These are phyloP conservation scores for Cydia fagiglandana DNA, from an alignment of 1,140 invertebrate species.

Conservation along the genomic window DNA sequence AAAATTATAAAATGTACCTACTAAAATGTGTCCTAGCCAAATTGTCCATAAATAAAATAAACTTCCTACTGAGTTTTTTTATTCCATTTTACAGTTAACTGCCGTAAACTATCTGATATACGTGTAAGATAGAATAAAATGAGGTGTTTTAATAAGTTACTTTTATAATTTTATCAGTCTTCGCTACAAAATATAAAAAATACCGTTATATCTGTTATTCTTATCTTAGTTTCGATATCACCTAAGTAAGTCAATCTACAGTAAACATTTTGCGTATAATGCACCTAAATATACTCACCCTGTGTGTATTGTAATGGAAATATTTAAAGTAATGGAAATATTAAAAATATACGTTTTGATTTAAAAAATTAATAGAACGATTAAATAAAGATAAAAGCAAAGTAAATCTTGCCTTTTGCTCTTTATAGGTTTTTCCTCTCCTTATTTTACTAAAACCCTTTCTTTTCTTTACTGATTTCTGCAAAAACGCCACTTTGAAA, in stretches of 20 bases:
- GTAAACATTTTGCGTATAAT: too few species aligned
- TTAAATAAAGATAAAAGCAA: background rate
- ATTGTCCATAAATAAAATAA: constrained; percentile 30
- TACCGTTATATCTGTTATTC: background rate
- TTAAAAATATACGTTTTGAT: background rate
- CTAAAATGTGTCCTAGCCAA: constrained; percentile 23
- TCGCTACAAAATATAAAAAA: too few species aligned
- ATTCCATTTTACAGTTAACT: background rate
- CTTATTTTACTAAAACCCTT: background rate
- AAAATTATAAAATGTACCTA: background rate
- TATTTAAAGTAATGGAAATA: background rate
- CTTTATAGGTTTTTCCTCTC: too few species aligned
- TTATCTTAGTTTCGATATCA: background rate
- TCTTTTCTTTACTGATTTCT: background rate
- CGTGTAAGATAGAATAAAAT: too few species aligned
- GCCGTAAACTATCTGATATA: background rate
- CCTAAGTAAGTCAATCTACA: background rate
- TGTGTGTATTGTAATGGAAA: constrained; percentile 3
- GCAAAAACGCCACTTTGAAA: background rate
- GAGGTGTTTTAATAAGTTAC: too few species aligned
- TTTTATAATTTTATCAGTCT: background rate
- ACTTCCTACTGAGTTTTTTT: constrained; percentile 16
- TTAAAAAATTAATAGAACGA: background rate
- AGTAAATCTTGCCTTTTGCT: background rate
- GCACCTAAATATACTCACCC: background rate